Evolutionary conservation across 2,888 invertebrate species (phyloP), one percentile per base, ranked within the genome.

Genomic region (Masnerella sp.): DNA sequence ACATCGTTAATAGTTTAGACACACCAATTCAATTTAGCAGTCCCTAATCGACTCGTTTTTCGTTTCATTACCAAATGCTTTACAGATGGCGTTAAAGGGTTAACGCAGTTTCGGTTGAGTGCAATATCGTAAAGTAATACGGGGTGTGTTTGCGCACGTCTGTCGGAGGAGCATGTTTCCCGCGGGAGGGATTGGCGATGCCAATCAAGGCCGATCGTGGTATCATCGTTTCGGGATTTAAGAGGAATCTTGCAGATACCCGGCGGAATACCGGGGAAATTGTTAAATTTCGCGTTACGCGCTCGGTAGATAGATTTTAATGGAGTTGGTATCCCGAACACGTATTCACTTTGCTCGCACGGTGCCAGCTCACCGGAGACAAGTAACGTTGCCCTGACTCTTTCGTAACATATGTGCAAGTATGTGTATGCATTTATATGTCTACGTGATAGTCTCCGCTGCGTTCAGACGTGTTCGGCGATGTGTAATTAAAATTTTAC

Each of bases 271-370:
- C 59, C 73, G 61, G 74, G 77, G 76, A 79, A 81, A 81, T 82
- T 82, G 81, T 83, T 82, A 82, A 85, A 84, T 85, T 84, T 80
- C 82, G 62, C 76, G 79, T 77, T 77, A 78, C 78, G 79, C 65
- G 74, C 58, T 47, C 28, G 65, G 75, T 68, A 77, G 82, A 84
- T 85, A 82, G 84, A 85, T 84, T 85, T 85, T 85, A 85, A 84
- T 85, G 82, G 83, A 80, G 76, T 85, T 84, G 79, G 84, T 80
- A 85, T 71, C 77, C 85, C 59, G 79, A 77, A 83, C 85, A 85
- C 84, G 85, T 85, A 85, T 80, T 82, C 83, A 83, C 84, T 85
- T 85, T 83, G 78, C 81, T 79, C 77, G 72, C 65, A 71, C 52
- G 69, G 74, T 74, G 74, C 68, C 64, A 64, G 20, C 56, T 75